Evolutionary conservation across 2,113 vertebrate genomes (phyloP), one percentile per base, ranked within the genome.

Genomic region (Tympanuchus pallidicinctus): DNA sequence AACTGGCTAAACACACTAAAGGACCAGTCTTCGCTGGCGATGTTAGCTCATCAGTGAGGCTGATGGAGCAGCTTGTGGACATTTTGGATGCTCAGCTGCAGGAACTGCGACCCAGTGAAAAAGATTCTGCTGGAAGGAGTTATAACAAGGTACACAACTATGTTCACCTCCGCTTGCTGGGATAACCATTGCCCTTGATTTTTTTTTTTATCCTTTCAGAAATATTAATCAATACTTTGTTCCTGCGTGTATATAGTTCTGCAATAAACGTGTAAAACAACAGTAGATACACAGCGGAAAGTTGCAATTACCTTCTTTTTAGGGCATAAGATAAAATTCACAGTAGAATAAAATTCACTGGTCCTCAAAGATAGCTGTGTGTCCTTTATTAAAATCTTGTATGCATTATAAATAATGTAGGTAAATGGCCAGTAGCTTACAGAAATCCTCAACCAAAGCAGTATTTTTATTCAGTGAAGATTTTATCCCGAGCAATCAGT

Each of bases 51-150:
- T 98, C 99, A 0, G 99, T 99, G 93, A 98, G 99, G 36, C 95
- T 99, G 70, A 99, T 99, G 99, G 99, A 99, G 95, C 99, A 99
- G 96, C 97, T 99, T 12, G 99, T 99, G 95, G 99, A 99, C 96
- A 99, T 99, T 96, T 97, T 99, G 86, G 99, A 99, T 60, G 99
- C 99, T 57, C 99, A 99, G 94, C 98, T 99, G 77, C 99, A 99
- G 96, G 99, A 99, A 24, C 95, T 99, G 82, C 97, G 98, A 43
- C 99, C 99, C 67, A 99, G 97, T 60, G 99, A 99, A 95, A 99
- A 99, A 80, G 98, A 98, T 89, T 98, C 98, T 1, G 98, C 99
- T 42, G 99, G 99, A 82, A 98, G 99, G 96, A 99, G 99, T 97
- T 99, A 99, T 96, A 99, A 99, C 98, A 99, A 99, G 99, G 99